phyloP scores from a whole-genome alignment of 2,113 vertebrate species.

The Brachionichthys hirsutus region DNA sequence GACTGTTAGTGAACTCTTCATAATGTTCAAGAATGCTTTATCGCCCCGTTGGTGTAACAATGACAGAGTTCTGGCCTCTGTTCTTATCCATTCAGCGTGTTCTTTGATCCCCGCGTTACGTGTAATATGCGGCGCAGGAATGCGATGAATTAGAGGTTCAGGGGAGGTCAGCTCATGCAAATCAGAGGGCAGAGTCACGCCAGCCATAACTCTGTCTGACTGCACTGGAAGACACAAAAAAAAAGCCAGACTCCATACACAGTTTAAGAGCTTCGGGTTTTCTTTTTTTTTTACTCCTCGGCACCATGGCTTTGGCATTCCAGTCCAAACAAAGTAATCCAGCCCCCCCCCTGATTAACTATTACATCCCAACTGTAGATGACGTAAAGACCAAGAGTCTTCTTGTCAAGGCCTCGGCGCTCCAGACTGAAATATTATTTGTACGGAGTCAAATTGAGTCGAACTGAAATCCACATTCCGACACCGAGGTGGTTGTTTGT shows the following conservation, averaged over 20 bases:
- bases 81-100: conserved; percentile 22
- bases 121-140: neutral
- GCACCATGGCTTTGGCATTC: conserved; percentile 21
- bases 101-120: conserved; percentile 29
- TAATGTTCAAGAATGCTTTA: neutral
- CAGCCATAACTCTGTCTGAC: too few relatives aligned
- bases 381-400: conserved; percentile 37
- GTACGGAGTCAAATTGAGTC: conserved; percentile 41
- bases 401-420: conserved; percentile 31
- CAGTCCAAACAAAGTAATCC: conserved; percentile 50
- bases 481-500: conserved; percentile 50
- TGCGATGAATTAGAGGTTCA: conserved; percentile 31
- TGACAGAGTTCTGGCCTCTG: conserved; percentile 16
- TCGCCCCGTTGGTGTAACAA: conserved; percentile 6
- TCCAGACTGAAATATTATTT: conserved; percentile 47
- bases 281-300: neutral
- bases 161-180: conserved; percentile 21
- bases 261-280: neutral
- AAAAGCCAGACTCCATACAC: conserved; percentile 28
- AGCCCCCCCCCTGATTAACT: conserved; percentile 50
- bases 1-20: neutral
- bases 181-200: conserved; percentile 12
- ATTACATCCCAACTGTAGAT: conserved; percentile 53
- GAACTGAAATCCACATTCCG: conserved; percentile 14
- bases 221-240: neutral